Base-by-base conservation (phyloP, 2,113 vertebrate species). In the Platichthys stellatus region DNA sequence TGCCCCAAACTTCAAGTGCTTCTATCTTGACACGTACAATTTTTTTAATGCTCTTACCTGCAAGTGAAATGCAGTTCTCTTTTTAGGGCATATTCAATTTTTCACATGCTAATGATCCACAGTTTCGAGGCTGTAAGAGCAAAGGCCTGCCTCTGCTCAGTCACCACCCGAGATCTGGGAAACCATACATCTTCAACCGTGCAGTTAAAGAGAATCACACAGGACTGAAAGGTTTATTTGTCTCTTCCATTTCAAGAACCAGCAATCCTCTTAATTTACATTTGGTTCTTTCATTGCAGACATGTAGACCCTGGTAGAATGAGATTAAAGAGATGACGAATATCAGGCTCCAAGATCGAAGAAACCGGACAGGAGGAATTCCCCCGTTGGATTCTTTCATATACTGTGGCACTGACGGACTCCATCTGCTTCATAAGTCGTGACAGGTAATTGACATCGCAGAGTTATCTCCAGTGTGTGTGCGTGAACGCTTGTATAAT, bases 401-500 rank as follows among this genome's bases (percentile, higher is more conserved):
- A 18, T 54, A 20, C 51, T 54, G 51, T 0, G 51, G 51, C 6
- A 40, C 51, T 24, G 61, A 78, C 61, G 14, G 69, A 72, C 38
- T 88, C 56, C 13, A 74, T 77, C 58, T 68, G 58, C 31, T 69
- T 75, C 56, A 69, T 81, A 63, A 13, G 12, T 59, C 9, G 0
- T 64, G 57, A 78, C 76, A 81, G 71, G 10, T 82, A 69, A 86
- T 73, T 82, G 77, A 63, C 65, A 63, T 58, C 26, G 43, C 43
- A 65, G 43, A 26, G 63, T 72, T 31, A 72, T 69, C 43, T 62
- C 21, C 69, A 72, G 24, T 62, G n/a, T 70, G 31, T 74, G 18
- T 56, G 57, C 53, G 62, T 31, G 21, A 40, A 3, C 4, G 49
- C 28, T 63, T 74, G 74, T 51, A 47, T 56, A 53, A 71, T 81